Evolutionary conservation across 2,888 invertebrate genomes (phyloP).

Genomic region (Drosophila demipolita): DNA sequence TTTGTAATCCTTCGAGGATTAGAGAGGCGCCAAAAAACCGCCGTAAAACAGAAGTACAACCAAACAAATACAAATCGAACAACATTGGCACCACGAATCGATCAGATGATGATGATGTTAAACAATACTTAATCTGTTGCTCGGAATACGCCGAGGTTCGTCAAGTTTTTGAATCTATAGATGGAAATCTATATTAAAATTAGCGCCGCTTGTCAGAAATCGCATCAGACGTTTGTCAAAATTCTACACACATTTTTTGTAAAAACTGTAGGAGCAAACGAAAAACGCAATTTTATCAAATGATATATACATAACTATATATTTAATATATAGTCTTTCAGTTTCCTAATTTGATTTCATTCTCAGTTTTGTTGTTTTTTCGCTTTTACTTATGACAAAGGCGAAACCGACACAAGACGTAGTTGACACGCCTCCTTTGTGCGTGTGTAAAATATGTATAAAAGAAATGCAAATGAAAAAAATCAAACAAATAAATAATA

Average conservation of each 20-base stretch:
- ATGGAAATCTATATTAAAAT: not conserved
- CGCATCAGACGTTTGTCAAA: conserved; percentile 71
- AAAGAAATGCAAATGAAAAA: conserved; percentile 39
- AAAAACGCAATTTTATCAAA: conserved; percentile 83
- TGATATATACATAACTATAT: conserved; percentile 25
- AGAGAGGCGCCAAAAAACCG: conserved; percentile 68
- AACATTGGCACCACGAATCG: conserved; percentile 63
- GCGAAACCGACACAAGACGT: conserved; percentile 50
- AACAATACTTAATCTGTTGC: conserved; percentile 29
- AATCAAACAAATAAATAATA: conserved; percentile 34
- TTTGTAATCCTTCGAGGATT: conserved; percentile 76
- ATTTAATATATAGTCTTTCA: conserved; percentile 19
- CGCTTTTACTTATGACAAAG: conserved; percentile 52
- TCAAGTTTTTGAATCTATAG: conserved; percentile 1
- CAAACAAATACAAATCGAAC: conserved; percentile 44
- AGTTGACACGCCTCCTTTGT: conserved; percentile 30
- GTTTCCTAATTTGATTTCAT: conserved; percentile 36
- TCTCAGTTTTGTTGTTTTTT: conserved; percentile 55
- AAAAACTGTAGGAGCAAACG: conserved; percentile 82
- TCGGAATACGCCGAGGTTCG: not conserved
- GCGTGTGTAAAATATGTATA: conserved; percentile 74
- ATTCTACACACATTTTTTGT: conserved; percentile 74
- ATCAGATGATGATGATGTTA: conserved; percentile 29
- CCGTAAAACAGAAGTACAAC: conserved; percentile 72
- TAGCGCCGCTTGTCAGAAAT: conserved; percentile 54